These are phyloP conservation scores for Tenualosa ilisha DNA, from an alignment of 2,797 vertebrate genomes.

Conservation along the genomic window DNA sequence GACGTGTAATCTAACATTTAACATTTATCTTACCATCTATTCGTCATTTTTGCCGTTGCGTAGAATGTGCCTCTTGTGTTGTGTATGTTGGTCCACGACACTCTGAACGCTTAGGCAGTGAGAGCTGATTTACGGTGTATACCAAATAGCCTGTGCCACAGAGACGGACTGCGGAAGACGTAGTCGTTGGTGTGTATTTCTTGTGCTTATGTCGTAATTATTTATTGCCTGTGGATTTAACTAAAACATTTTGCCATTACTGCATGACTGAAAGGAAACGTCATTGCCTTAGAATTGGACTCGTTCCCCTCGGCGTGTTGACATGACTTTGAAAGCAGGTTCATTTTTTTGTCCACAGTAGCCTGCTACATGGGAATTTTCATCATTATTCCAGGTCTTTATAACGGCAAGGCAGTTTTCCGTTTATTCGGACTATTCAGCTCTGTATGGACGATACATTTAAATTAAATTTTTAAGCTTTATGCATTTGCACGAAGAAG, in stretches of 20 bases:
- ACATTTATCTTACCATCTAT: slow-evolving; percentile 19
- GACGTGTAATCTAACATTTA: slow-evolving; percentile 6
- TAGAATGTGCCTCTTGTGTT: not conserved
- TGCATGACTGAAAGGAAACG: slow-evolving; percentile 24
- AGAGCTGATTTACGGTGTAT: slow-evolving; percentile 37
- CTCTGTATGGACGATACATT: slow-evolving; percentile 64
- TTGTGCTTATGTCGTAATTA: slow-evolving; percentile 11
- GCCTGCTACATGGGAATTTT: slow-evolving; percentile 65
- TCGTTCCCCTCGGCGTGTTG: slow-evolving; percentile 51
- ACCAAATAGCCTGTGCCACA: slow-evolving; percentile 20
- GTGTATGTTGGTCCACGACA: not conserved
- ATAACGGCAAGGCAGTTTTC: slow-evolving; percentile 27
- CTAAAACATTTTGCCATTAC: not conserved
- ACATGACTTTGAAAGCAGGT: slow-evolving; percentile 57
- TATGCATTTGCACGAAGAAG: slow-evolving; percentile 79
- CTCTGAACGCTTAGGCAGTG: slow-evolving; percentile 21
- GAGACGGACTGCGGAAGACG: slow-evolving; percentile 46
- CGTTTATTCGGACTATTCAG: slow-evolving; percentile 46
- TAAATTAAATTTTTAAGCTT: slow-evolving; percentile 77
- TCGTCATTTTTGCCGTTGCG: slow-evolving; percentile 11
- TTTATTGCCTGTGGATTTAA: slow-evolving; percentile 3
- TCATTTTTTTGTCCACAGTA: slow-evolving; percentile 54
- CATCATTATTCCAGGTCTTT: slow-evolving; percentile 51
- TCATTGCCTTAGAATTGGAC: slow-evolving; percentile 10
- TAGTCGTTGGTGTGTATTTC: not conserved